phyloP scores from a whole-genome alignment of 2,888 invertebrate species.

The Drosophila sordidula region DNA sequence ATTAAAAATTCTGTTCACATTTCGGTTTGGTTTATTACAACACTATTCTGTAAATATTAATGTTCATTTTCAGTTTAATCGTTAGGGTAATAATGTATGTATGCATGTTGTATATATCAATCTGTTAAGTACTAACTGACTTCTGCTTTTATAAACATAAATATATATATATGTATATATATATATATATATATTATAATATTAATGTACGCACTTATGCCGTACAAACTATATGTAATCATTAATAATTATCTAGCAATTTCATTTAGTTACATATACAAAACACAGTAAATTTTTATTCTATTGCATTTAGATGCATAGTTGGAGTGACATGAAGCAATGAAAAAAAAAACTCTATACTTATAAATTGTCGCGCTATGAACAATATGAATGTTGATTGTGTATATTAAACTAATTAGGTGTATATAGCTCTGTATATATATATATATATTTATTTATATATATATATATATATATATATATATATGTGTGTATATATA shows the following conservation, averaged over 20 bases:
- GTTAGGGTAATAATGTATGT: conserved; percentile 54
- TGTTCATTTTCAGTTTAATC: conserved; percentile 36
- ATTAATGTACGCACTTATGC: conserved; percentile 26
- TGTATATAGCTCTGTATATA: conserved; percentile 51
- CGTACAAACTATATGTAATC: conserved; percentile 63
- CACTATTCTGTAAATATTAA: conserved; percentile 61
- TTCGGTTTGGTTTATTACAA: conserved; percentile 78
- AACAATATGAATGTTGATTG: conserved; percentile 72
- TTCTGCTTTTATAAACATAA: conserved; percentile 51
- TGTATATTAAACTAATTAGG: conserved; percentile 63
- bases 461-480: conserved; percentile 32
- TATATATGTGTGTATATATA: conserved; percentile 37
- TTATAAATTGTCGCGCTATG: conserved; percentile 58
- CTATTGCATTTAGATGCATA: conserved; percentile 78
- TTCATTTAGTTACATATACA: conserved; percentile 72
- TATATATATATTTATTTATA: conserved; percentile 31
- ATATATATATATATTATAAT: conserved; percentile 42
- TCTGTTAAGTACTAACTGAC: conserved; percentile 67
- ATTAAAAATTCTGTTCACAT: conserved; percentile 81
- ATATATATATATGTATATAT: conserved; percentile 36
- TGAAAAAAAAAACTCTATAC: conserved; percentile 66
- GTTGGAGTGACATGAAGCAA: conserved; percentile 78
- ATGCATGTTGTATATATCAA: conserved; percentile 43
- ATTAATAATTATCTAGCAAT: conserved; percentile 75
- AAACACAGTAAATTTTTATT: conserved; percentile 57